These are phyloP conservation scores for Gymnothorax reevesii DNA, from an alignment of 2,797 vertebrate genomes.

Conservation along the genomic window DNA sequence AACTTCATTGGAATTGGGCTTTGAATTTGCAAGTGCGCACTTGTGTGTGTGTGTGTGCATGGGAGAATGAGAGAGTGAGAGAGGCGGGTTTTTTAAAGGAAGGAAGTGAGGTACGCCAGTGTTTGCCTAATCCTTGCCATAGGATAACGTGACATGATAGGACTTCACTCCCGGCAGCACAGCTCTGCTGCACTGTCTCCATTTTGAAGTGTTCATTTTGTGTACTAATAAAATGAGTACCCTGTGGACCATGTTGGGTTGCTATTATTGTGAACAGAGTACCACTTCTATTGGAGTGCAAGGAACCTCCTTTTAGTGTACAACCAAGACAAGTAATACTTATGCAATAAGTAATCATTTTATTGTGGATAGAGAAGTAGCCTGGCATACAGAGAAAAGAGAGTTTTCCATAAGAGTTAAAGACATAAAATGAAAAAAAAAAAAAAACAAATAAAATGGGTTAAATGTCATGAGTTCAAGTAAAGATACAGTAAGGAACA, in stretches of 20 bases:
- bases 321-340: background rate
- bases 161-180: background rate
- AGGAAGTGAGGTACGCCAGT: background rate
- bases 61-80: background rate
- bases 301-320: background rate
- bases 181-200: constrained; percentile 25
- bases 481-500: constrained; percentile 43
- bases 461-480: constrained; percentile 64
- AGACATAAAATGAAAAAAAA: constrained; percentile 67
- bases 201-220: constrained; percentile 25
- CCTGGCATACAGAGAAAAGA: constrained; percentile 28
- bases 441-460: constrained; percentile 66
- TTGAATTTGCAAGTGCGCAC: background rate
- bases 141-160: background rate
- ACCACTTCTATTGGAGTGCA: background rate
- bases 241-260: background rate
- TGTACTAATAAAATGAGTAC: constrained; percentile 22
- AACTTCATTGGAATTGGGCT: too few relatives aligned
- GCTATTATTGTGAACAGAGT: background rate
- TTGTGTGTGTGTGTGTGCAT: background rate
- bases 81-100: background rate
- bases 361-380: constrained; percentile 27
- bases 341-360: constrained; percentile 33
- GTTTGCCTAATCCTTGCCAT: background rate
- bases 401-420: constrained; percentile 56